phyloP scores from a whole-genome alignment of 2,797 vertebrate genomes.

The Sternotherus odoratus region DNA sequence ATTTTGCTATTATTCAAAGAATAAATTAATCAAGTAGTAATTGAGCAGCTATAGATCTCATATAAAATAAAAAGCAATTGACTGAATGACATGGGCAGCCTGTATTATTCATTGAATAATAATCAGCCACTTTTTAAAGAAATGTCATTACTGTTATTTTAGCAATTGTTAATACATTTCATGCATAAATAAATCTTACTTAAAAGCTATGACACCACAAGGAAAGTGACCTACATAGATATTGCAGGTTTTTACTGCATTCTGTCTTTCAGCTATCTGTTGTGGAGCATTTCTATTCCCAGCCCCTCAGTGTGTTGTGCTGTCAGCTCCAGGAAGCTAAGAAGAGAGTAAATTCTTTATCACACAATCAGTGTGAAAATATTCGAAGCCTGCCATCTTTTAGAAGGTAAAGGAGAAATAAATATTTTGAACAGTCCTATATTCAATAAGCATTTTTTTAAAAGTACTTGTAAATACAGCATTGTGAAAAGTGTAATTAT shows the following conservation, averaged over 20 bases:
- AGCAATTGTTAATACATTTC: background rate
- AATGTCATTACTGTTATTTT: background rate
- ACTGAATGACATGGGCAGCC: background rate
- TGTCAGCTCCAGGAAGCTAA: conserved; percentile 84
- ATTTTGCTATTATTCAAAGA: background rate
- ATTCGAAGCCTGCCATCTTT: conserved; percentile 92
- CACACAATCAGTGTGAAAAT: conserved; percentile 86
- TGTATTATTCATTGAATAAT: background rate
- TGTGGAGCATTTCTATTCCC: conserved; percentile 92
- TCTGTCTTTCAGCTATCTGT: conserved; percentile 88
- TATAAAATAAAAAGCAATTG: background rate
- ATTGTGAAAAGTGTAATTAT: background rate
- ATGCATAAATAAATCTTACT: background rate
- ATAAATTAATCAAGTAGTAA: background rate
- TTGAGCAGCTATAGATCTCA: background rate
- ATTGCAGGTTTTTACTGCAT: background rate
- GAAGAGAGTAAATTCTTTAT: conserved; percentile 81
- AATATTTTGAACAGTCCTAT: background rate
- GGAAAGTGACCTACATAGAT: background rate
- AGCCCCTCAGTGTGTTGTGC: conserved; percentile 94
- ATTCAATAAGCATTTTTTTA: background rate
- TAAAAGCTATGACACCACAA: background rate
- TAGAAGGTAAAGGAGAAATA: conserved; percentile 85
- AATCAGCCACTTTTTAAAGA: background rate
- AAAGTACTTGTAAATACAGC: background rate